A percentile compares a stretch with the other conserved stretches of the same genome.
phyloP scores from a whole-genome alignment of 2,113 vertebrate genomes.

The Dasyurus viverrinus region DNA sequence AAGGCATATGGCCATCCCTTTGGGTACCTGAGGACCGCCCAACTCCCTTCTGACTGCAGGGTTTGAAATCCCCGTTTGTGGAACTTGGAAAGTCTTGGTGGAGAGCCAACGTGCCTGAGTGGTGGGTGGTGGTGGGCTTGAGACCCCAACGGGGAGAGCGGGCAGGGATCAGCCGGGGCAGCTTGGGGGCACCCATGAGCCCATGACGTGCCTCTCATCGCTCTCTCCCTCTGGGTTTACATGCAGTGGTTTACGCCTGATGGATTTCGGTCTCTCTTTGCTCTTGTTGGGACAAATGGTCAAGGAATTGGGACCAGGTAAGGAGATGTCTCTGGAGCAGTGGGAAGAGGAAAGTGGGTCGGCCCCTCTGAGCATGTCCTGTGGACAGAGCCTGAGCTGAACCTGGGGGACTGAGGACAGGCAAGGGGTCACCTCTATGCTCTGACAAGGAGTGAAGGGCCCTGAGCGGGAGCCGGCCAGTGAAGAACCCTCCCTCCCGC shows the following conservation, averaged over 20 bases:
- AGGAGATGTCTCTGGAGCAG: constrained; percentile 49
- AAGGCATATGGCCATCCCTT: too few species aligned
- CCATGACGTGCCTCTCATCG: constrained; percentile 37
- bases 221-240: background rate
- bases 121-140: too few species aligned
- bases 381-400: background rate
- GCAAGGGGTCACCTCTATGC: background rate
- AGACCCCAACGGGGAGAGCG: too few species aligned
- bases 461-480: too few species aligned
- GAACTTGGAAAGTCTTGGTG: too few species aligned
- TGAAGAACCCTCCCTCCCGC: too few species aligned
- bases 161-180: background rate
- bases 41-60: too few species aligned
- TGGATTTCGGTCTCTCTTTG: constrained; percentile 96
- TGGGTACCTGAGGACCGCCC: too few species aligned
- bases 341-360: constrained; percentile 18
- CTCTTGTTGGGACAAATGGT: constrained; percentile 96
- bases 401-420: background rate
- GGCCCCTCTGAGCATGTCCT: background rate
- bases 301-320: constrained; percentile 99
- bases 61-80: too few species aligned
- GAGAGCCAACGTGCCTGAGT: too few species aligned
- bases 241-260: constrained; percentile 96
- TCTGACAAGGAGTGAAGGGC: background rate
- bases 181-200: background rate